Conservation (phyloP, 1,140 invertebrate genomes). For the Aphaenogaster rudis region DNA sequence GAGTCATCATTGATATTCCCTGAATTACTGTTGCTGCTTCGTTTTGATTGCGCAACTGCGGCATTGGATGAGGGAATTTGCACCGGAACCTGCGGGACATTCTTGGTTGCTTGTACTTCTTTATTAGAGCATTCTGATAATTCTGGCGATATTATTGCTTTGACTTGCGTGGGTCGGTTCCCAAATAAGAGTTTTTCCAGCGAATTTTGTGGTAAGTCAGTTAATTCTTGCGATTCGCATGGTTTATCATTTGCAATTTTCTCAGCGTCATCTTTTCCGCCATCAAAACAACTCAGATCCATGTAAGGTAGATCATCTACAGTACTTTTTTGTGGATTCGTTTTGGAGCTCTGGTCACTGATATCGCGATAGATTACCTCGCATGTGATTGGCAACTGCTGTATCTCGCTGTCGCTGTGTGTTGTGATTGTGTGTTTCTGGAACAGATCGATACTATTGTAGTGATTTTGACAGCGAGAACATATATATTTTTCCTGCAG, state of each 20-base stretch:
- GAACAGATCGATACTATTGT: slow-evolving; percentile 53
- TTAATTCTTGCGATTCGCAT: not conserved
- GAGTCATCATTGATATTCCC: not conserved
- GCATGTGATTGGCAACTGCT: slow-evolving; percentile 55
- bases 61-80: not conserved
- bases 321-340: not conserved
- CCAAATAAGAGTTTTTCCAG: not conserved
- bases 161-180: not conserved
- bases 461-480: slow-evolving; percentile 31
- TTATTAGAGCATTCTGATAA: not conserved
- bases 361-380: slow-evolving; percentile 54
- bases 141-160: not conserved
- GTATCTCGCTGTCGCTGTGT: not conserved
- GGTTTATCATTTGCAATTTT: not conserved
- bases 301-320: not conserved
- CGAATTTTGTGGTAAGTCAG: too few relatives aligned
- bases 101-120: not conserved
- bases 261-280: not conserved
- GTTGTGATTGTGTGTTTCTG: slow-evolving; percentile 68
- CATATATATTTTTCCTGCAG: slow-evolving; percentile 69
- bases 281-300: not conserved
- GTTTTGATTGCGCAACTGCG: not conserved
- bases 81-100: not conserved
- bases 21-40: not conserved
- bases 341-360: not conserved